These are phyloP conservation scores for Amblyjoppa fuscipennis DNA, from an alignment of 2,888 invertebrate genomes.

Conservation along the genomic window DNA sequence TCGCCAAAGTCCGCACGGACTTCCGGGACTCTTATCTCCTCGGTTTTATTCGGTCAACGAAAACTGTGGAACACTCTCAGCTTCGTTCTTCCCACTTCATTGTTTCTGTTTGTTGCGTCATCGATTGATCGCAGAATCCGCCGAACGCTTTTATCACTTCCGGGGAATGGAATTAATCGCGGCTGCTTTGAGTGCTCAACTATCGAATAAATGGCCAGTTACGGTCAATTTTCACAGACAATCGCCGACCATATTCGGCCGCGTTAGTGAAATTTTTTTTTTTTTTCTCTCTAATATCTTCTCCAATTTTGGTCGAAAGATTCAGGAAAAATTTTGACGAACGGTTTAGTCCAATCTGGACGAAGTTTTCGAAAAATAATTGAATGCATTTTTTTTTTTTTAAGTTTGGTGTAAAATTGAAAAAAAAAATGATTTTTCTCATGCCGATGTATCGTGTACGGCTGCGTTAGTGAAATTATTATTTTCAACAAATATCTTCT, in stretches of 20 bases:
- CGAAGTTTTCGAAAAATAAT: too few relatives aligned
- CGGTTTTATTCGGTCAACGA: slow-evolving; percentile 37
- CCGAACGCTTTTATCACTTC: slow-evolving; percentile 17
- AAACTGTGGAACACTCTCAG: background rate
- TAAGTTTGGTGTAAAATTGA: too few relatives aligned
- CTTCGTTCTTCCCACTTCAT: slow-evolving; percentile 31
- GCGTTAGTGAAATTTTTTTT: too few relatives aligned
- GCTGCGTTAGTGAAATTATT: background rate
- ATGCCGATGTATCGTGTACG: too few relatives aligned
- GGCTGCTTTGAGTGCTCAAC: background rate
- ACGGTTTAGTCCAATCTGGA: too few relatives aligned
- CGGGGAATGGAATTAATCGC: slow-evolving; percentile 28
- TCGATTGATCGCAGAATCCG: background rate
- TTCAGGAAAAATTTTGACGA: too few relatives aligned
- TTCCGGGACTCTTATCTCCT: slow-evolving; percentile 38
- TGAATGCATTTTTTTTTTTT: too few relatives aligned
- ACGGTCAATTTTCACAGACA: background rate
- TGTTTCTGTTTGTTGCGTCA: slow-evolving; percentile 38
- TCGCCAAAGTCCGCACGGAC: background rate
- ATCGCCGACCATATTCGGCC: background rate
- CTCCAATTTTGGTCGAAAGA: too few relatives aligned
- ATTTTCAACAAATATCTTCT: too few relatives aligned
- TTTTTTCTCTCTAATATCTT: too few relatives aligned
- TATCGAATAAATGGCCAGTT: background rate
- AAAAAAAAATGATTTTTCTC: too few relatives aligned